Evolutionary conservation across 2,888 invertebrate genomes (phyloP), one percentile per base, ranked within the genome.

Genomic region (Stictocephala bisonia): DNA sequence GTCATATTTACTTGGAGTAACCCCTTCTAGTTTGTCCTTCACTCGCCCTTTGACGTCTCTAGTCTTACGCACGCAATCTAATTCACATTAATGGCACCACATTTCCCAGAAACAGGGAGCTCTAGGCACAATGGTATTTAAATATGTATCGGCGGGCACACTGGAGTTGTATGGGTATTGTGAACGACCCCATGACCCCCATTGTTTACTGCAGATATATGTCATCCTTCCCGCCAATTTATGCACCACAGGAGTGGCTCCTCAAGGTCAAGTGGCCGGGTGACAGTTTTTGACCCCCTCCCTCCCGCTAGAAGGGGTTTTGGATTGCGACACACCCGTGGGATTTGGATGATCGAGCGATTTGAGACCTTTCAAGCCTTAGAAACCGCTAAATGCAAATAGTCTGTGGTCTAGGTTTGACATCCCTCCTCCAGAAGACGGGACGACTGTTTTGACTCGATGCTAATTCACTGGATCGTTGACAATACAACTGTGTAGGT

Each of bases 321-420:
- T 31, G n/a, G 35, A 9, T 6, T 6, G 44, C 4, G 44, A 44
- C 44, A n/a, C n/a, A n/a, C 15, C 44, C 11, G 44, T 15, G 15
- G 15, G n/a, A n/a, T n/a, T n/a, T n/a, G n/a, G n/a, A 15, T 44
- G 11, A 31, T 44, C 15, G 44, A 7, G 44, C 9, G 11, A 44
- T 15, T 15, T 15, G n/a, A 15, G 6, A 4, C 9, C 11, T n/a
- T 44, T 44, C 44, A n/a, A 44, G n/a, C 35, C n/a, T n/a, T n/a
- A n/a, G n/a, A n/a, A n/a, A n/a, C 35, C 44, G 44, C 44, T 44
- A 44, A 44, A 44, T 44, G 44, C 44, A 44, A 44, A 44, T 44
- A n/a, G n/a, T n/a, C n/a, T n/a, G n/a, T n/a, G n/a, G n/a, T n/a
- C n/a, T n/a, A n/a, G n/a, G n/a, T n/a, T n/a, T n/a, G n/a, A n/a